phyloP scores from a whole-genome alignment of 2,797 vertebrate species.

The Microcaecilia unicolor region DNA sequence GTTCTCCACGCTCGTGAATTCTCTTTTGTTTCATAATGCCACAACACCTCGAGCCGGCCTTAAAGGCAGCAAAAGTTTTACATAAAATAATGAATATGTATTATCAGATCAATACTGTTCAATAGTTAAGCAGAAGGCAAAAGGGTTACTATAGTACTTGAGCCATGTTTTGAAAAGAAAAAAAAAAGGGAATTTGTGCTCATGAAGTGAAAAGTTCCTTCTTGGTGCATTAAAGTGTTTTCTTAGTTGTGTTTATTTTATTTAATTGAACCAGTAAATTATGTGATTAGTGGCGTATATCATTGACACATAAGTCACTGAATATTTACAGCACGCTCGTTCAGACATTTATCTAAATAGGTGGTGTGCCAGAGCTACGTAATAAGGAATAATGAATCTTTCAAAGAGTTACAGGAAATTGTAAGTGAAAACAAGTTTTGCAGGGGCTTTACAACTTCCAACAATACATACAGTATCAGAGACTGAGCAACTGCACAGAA shows the following conservation, averaged over 20 bases:
- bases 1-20: too few species aligned
- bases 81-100: too few species aligned
- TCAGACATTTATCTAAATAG: constrained; percentile 70
- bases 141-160: too few species aligned
- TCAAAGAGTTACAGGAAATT: constrained; percentile 57
- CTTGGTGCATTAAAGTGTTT: constrained; percentile 13
- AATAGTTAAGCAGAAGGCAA: too few species aligned
- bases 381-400: constrained; percentile 70
- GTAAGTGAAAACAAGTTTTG: constrained; percentile 46
- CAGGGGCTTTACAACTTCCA: constrained; percentile 33
- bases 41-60: too few species aligned
- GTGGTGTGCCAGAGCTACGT: constrained; percentile 56
- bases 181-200: too few species aligned
- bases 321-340: constrained; percentile 67
- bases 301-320: constrained; percentile 62
- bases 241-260: constrained; percentile 46
- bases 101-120: too few species aligned
- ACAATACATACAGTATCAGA: constrained; percentile 45
- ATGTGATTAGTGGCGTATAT: constrained; percentile 69
- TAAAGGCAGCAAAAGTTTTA: too few species aligned
- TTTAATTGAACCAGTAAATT: constrained; percentile 65
- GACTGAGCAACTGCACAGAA: constrained; percentile 58
- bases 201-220: too few species aligned
- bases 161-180: too few species aligned
- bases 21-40: too few species aligned